A percentile compares a stretch with the other conserved stretches of the same genome.
Evolutionary conservation across 2,797 vertebrate genomes (phyloP).

Genomic region (Glyptemys insculpta): DNA sequence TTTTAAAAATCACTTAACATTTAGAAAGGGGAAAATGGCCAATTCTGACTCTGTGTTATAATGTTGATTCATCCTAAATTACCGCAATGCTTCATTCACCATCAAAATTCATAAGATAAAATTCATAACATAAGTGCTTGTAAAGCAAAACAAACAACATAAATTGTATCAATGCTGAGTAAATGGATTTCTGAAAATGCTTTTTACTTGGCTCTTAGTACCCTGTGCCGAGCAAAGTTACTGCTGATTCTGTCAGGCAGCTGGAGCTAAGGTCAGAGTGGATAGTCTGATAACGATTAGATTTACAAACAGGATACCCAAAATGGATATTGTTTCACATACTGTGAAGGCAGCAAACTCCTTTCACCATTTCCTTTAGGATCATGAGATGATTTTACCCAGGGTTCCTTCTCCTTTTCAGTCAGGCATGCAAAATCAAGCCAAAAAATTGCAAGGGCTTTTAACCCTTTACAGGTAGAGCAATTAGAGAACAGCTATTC

Average conservation of each 20-base stretch:
- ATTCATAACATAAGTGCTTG: conserved; percentile 64
- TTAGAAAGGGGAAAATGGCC: not conserved
- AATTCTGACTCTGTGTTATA: conserved; percentile 38
- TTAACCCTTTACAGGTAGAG: too few relatives aligned
- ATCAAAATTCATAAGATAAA: conserved; percentile 68
- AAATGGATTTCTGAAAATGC: conserved; percentile 64
- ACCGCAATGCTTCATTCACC: conserved; percentile 67
- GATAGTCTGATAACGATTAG: conserved; percentile 59
- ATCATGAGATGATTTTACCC: not conserved
- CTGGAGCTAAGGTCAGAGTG: conserved; percentile 43
- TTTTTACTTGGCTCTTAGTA: conserved; percentile 51
- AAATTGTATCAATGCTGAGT: conserved; percentile 71
- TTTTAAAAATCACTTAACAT: not conserved
- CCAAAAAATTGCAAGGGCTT: not conserved
- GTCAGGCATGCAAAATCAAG: not conserved
- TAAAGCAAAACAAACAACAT: conserved; percentile 71
- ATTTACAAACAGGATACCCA: conserved; percentile 25
- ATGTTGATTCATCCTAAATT: conserved; percentile 55
- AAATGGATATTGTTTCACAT: conserved; percentile 11
- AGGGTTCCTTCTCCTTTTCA: not conserved
- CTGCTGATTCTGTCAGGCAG: conserved; percentile 56
- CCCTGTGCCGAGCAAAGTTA: conserved; percentile 46
- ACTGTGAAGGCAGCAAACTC: conserved; percentile 24
- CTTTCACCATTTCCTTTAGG: not conserved
- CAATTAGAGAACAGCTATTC: too few relatives aligned